These are phyloP conservation scores for Ectropis crepuscularia DNA, from an alignment of 2,888 invertebrate species.

Conservation along the genomic window DNA sequence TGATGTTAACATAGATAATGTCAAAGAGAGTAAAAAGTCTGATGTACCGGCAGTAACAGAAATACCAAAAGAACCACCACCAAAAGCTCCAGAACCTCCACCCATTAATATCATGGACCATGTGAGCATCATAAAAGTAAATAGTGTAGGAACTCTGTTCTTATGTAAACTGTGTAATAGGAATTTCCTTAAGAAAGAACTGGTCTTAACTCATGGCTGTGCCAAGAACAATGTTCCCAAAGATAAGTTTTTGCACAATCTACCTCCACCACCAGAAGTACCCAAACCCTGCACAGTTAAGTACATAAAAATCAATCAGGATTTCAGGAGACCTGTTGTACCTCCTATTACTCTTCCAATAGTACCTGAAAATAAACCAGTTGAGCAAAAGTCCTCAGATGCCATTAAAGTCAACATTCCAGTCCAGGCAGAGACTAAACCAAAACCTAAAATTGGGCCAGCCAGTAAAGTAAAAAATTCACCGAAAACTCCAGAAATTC, in stretches of 20 bases:
- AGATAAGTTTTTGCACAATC: slow-evolving; percentile 51
- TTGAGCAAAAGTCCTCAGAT: slow-evolving; percentile 28
- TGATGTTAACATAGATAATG: not conserved
- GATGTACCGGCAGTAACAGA: slow-evolving; percentile 21
- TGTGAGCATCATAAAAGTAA: slow-evolving; percentile 75
- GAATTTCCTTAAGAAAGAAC: slow-evolving; percentile 75
- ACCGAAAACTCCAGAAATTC: slow-evolving; percentile 23
- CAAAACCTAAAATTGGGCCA: slow-evolving; percentile 71
- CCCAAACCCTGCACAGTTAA: slow-evolving; percentile 71
- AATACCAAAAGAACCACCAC: slow-evolving; percentile 38
- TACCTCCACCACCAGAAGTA: slow-evolving; percentile 53
- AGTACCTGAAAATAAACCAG: slow-evolving; percentile 41
- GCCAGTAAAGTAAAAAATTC: slow-evolving; percentile 68
- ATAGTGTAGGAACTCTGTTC: slow-evolving; percentile 75
- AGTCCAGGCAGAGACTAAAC: slow-evolving; percentile 42
- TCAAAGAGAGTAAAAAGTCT: slow-evolving; percentile 21
- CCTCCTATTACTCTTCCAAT: slow-evolving; percentile 43
- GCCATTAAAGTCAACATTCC: slow-evolving; percentile 31
- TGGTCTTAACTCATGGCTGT: slow-evolving; percentile 72
- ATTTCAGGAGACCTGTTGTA: slow-evolving; percentile 47
- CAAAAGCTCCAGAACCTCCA: slow-evolving; percentile 39
- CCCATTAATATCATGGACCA: slow-evolving; percentile 77
- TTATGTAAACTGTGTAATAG: slow-evolving; percentile 78
- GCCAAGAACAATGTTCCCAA: slow-evolving; percentile 71
- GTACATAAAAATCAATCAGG: slow-evolving; percentile 66